Evolutionary conservation across 2,888 invertebrate genomes (phyloP).

Genomic region (Melangyna quadrimaculata): DNA sequence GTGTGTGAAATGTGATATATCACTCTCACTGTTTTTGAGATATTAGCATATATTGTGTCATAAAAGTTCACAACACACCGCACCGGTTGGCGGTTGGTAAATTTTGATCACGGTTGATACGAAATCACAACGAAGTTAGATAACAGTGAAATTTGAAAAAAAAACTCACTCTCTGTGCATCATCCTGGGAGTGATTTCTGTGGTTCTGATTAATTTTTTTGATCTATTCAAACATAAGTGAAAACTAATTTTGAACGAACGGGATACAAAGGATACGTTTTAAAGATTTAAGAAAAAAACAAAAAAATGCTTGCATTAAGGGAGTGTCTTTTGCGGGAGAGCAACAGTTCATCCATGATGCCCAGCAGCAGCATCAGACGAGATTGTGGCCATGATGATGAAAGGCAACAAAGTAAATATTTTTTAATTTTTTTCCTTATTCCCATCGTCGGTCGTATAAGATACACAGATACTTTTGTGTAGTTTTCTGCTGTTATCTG

Average conservation of each 20-base stretch:
- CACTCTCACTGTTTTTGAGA: slow-evolving; percentile 56
- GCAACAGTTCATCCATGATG: slow-evolving; percentile 38
- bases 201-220: background rate
- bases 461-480: slow-evolving; percentile 13
- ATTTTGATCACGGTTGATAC: slow-evolving; percentile 8
- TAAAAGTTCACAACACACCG: slow-evolving; percentile 11
- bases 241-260: background rate
- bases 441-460: background rate
- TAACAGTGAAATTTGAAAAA: slow-evolving; percentile 19
- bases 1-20: slow-evolving; percentile 41
- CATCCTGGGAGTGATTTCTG: slow-evolving; percentile 30
- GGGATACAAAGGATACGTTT: slow-evolving; percentile 50
- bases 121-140: slow-evolving; percentile 31
- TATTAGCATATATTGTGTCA: slow-evolving; percentile 39
- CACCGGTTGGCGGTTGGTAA: background rate
- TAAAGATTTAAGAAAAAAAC: background rate
- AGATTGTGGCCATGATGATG: slow-evolving; percentile 55
- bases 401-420: slow-evolving; percentile 62
- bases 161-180: background rate
- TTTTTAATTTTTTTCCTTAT: background rate
- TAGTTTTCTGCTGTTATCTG: slow-evolving; percentile 30
- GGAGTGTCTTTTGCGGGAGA: slow-evolving; percentile 63
- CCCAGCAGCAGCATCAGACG: slow-evolving; percentile 31
- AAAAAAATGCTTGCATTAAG: slow-evolving; percentile 54
- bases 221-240: slow-evolving; percentile 1